Conservation (phyloP, 2,113 vertebrate genomes). For the Nettapus auritus region DNA sequence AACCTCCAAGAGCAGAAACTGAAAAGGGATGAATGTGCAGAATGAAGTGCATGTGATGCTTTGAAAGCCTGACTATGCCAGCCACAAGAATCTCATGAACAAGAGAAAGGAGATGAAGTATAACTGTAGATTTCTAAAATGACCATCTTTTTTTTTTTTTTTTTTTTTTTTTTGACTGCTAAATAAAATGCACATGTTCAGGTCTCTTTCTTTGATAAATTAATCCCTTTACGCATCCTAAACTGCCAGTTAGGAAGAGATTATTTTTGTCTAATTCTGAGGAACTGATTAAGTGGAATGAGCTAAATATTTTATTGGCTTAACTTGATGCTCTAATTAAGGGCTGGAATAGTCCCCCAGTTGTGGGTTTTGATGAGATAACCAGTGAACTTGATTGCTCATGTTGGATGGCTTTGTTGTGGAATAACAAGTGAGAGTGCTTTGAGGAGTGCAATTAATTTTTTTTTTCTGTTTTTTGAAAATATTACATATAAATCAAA, state of each 20-base stretch:
- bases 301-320: background rate
- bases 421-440: background rate
- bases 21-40: background rate
- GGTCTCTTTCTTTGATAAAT: background rate
- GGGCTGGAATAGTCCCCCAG: background rate
- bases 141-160: background rate
- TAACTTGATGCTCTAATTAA: background rate
- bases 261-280: background rate
- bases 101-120: background rate
- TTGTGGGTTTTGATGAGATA: background rate
- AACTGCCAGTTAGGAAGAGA: background rate
- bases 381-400: background rate
- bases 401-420: background rate
- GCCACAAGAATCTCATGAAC: background rate
- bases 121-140: background rate
- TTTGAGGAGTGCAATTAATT: background rate
- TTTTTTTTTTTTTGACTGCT: background rate
- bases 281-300: background rate
- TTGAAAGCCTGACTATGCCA: background rate
- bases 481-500: background rate
- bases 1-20: background rate
- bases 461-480: background rate
- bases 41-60: background rate
- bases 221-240: accelerated
- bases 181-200: background rate